Evolutionary conservation across 2,113 vertebrate genomes (phyloP).

Genomic region (Puntigrus tetrazona): DNA sequence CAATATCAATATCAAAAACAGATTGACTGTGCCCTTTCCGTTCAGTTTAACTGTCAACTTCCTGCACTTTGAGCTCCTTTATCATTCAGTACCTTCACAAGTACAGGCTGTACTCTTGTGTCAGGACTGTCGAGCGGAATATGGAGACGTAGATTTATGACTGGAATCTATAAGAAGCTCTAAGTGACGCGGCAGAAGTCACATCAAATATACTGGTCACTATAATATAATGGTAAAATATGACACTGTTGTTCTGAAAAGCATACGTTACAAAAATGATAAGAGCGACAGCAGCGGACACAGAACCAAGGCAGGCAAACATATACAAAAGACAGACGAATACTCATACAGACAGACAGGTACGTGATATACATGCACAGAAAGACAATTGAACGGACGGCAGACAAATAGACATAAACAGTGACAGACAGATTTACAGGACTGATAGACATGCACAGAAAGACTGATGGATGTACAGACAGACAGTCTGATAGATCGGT

Average conservation of each 20-base stretch:
- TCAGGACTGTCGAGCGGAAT: not conserved
- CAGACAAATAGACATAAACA: not conserved
- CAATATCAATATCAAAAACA: not conserved
- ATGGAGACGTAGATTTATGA: not conserved
- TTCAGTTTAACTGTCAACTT: not conserved
- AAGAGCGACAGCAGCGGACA: not conserved
- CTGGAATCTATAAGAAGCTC: not conserved
- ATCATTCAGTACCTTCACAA: not conserved
- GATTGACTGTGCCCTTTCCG: not conserved
- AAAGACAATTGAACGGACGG: no score
- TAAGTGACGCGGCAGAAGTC: not conserved
- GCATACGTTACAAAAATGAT: no score
- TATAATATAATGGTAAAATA: no score
- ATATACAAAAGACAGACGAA: not conserved
- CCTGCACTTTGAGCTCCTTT: not conserved
- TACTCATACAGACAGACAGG: not conserved
- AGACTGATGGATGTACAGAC: no score
- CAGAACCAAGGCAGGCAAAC: not conserved
- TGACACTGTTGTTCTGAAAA: not conserved
- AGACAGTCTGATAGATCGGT: no score
- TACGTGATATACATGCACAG: fast-evolving
- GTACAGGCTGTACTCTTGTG: not conserved
- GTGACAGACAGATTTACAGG: not conserved
- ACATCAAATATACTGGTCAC: not conserved
- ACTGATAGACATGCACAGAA: no score